Evolutionary conservation across 2,113 vertebrate species (phyloP), one percentile per base, ranked within the genome.

Genomic region (Misgurnus anguillicaudatus): DNA sequence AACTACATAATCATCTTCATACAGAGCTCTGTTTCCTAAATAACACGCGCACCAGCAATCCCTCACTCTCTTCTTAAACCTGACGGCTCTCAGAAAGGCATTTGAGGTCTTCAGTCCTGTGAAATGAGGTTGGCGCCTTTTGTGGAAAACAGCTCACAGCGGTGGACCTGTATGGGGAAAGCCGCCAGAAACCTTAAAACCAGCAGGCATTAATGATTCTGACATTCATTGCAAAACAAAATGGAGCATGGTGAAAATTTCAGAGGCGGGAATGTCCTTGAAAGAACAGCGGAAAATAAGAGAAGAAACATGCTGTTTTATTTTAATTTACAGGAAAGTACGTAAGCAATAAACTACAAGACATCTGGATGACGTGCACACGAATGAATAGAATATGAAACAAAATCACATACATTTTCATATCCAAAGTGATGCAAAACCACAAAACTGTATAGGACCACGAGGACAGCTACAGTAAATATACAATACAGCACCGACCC

Each of bases 161-260:
- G 31, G 21, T 45, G 39, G 16, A n/a, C 39, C 57, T 48, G n/a
- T 19, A 6, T n/a, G 17, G 42, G 73, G 31, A 75, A 64, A 64
- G 4, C 24, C 9, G n/a, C 17, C 31, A 38, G 45, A 64, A 76
- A 64, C 24, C 9, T 9, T 3, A 19, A 48, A 41, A 36, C 16
- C 58, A 61, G 85, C 84, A 85, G 66, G 31, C 21, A 31, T 31
- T 53, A 24, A 79, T 79, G 57, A 64, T 53, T 41, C 58, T 79
- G 66, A 71, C 77, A 79, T 79, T 71, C 39, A 51, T 9, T 6
- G 36, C 5, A 14, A 48, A 48, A 60, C 65, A 78, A 69, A 69
- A 69, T 47, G 16, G 55, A 10, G 24, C 16, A 41, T 24, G 9
- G 19, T 19, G 77, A 70, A 38, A 21, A 51, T 53, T 79, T 4